phyloP scores from a whole-genome alignment of 2,888 invertebrate genomes.

The Amphipoea lucens region DNA sequence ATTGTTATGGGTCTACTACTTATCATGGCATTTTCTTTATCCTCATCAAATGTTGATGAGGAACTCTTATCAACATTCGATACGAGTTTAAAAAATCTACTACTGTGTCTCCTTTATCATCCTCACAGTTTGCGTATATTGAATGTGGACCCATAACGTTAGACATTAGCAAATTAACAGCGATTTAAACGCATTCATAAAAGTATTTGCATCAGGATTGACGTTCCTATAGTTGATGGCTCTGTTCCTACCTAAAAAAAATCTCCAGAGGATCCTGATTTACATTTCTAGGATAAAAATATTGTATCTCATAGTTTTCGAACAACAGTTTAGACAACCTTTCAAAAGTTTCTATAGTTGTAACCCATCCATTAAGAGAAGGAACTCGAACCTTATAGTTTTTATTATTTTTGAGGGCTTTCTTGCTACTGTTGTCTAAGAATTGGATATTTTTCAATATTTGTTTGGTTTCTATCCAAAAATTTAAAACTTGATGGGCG shows the following conservation, averaged over 20 bases:
- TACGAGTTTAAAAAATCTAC: conserved; percentile 5
- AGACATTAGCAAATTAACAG: not conserved
- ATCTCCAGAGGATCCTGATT: conserved; percentile 13
- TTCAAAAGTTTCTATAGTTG: conserved; percentile 10
- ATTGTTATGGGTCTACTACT: not conserved
- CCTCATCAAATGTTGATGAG: not conserved
- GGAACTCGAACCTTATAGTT: conserved; percentile 2
- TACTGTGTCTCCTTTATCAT: conserved; percentile 7
- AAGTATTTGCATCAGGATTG: conserved; percentile 21
- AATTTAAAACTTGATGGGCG: not conserved
- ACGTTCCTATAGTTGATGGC: conserved; percentile 22
- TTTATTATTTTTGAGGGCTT: conserved; percentile 1
- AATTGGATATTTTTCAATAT: conserved; percentile 1
- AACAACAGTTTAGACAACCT: conserved; percentile 5
- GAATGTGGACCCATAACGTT: conserved; percentile 12
- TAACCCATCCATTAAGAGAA: conserved; percentile 1
- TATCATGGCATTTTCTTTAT: conserved; percentile 7
- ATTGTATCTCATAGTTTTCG: not conserved
- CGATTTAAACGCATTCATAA: conserved; percentile 8
- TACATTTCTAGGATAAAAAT: conserved; percentile 19
- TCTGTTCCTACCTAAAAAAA: conserved; percentile 17
- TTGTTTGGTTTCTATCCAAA: conserved; percentile 5
- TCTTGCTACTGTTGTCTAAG: conserved; percentile 5
- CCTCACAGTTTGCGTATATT: conserved; percentile 7
- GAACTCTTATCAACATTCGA: not conserved